Evolutionary conservation across 64 coral and sea anemone genomes (phyloP), one percentile per base, ranked within the genome.

Genomic region (Hydrozoanthus tunicans): DNA sequence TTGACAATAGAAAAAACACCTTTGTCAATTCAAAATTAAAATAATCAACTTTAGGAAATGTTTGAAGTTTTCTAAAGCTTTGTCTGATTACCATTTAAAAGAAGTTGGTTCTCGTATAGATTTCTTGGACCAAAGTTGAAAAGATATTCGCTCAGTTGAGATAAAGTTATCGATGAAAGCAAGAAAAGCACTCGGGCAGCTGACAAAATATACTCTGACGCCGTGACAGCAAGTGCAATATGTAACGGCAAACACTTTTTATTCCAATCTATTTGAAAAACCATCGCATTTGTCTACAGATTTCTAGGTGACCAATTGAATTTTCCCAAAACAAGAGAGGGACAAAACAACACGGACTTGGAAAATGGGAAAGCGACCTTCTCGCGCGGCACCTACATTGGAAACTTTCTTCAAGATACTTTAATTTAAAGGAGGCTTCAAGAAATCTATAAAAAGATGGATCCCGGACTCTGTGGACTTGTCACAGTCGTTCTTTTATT

Each of bases 171-270:
- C 65, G 51, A 54, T 14, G 13, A 26, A 51, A 76, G 51, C n/a
- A 10, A 85, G 9, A 67, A 85, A 56, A 17, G 53, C 5, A 5
- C 14, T 20, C 5, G 56, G 57, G 65, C 82, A 85, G 82, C 65
- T 85, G 82, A 25, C 15, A 57, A 85, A 85, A 71, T 70, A 85
- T 27, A 51, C 56, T 85, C 54, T 70, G 64, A n/a, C 82, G 7
- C 82, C 53, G 54, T 85, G 64, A 85, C 82, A 71, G 64, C 17
- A 68, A 57, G 51, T 71, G 51, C 17, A 71, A 55, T 85, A 24
- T 72, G 56, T 20, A 57, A 85, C 32, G 70, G 64, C 53, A 70
- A 68, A 58, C 82, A 71, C 23, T 69, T 85, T 51, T 26, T 8
- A 81, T 1, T 27, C 55, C 27, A 43, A 43, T 43, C 2, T 43